Percentiles rank a stretch among this genome's conserved stretches.
Evolutionary conservation across 2,888 invertebrate species (phyloP).

Genomic region (Incurvaria masculella): DNA sequence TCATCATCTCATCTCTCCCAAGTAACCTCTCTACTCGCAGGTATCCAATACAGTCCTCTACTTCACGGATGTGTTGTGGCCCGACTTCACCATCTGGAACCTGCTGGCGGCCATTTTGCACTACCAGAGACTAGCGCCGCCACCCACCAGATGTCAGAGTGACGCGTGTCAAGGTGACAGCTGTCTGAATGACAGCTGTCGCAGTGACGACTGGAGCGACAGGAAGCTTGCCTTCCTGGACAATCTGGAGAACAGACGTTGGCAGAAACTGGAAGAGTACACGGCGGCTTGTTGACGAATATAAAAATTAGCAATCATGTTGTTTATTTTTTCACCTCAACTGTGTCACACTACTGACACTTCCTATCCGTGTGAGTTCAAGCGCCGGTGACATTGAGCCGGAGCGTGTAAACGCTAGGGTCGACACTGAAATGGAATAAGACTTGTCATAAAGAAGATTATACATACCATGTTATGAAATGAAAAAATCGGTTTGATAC

Average conservation of each 20-base stretch:
- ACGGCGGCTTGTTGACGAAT: not conserved
- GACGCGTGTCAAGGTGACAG: constrained; percentile 11
- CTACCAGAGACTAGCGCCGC: constrained; percentile 66
- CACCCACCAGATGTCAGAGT: constrained; percentile 19
- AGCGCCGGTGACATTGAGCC: too few species aligned
- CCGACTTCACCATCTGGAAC: constrained; percentile 93
- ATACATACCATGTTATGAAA: too few species aligned
- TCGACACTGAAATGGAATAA: too few species aligned
- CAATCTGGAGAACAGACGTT: constrained; percentile 34
- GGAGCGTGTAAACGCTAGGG: too few species aligned
- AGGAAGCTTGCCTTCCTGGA: constrained; percentile 37
- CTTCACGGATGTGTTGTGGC: constrained; percentile 93
- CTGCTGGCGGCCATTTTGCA: constrained; percentile 81
- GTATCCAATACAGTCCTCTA: constrained; percentile 75
- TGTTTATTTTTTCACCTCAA: too few species aligned
- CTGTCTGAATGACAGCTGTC: constrained; percentile 2
- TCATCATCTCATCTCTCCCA: too few species aligned
- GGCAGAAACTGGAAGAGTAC: constrained; percentile 30
- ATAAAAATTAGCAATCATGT: too few species aligned
- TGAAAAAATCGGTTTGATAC: too few species aligned
- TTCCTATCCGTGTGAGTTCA: too few species aligned
- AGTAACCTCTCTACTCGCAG: too few species aligned
- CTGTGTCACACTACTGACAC: too few species aligned
- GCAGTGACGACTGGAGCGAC: constrained; percentile 18
- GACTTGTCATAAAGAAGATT: too few species aligned